These are phyloP conservation scores for Cricetomys ansorgei DNA, from an alignment of 2,113 vertebrate genomes.

Conservation along the genomic window DNA sequence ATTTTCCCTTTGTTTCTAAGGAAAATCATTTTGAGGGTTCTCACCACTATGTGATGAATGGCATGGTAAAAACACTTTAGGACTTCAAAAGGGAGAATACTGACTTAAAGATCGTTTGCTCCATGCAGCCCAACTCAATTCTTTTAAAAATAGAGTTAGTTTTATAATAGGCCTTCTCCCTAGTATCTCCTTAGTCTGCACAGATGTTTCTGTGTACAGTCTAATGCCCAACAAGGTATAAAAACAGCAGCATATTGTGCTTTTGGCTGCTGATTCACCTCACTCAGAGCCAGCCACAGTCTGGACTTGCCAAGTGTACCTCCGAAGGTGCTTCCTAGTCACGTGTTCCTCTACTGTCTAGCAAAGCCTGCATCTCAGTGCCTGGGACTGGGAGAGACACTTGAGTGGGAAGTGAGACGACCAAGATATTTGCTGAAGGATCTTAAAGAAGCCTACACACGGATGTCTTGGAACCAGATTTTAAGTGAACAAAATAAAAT, in stretches of 20 bases:
- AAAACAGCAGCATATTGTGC: neutral
- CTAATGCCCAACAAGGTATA: neutral
- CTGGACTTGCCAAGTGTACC: constrained; percentile 50
- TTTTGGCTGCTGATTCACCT: constrained; percentile 44
- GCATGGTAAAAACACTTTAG: constrained; percentile 40
- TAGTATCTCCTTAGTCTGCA: neutral
- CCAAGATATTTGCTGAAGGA: constrained; percentile 45
- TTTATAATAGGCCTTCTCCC: neutral
- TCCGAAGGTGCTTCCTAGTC: constrained; percentile 48
- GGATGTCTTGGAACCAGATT: constrained; percentile 60
- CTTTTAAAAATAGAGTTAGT: neutral
- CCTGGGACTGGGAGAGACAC: constrained; percentile 34
- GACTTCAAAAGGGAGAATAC: neutral
- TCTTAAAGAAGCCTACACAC: constrained; percentile 61
- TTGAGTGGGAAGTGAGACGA: constrained; percentile 66
- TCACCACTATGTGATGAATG: constrained; percentile 2
- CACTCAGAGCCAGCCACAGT: neutral
- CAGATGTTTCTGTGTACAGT: neutral
- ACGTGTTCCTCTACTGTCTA: constrained; percentile 58
- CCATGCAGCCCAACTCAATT: neutral
- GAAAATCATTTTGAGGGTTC: constrained; percentile 68
- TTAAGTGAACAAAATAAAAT: constrained; percentile 68
- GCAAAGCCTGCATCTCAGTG: constrained; percentile 8
- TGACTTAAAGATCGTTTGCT: constrained; percentile 41
- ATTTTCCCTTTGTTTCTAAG: constrained; percentile 73